Base-by-base conservation (phyloP, 2,888 invertebrate genomes). In the Troides helena region DNA sequence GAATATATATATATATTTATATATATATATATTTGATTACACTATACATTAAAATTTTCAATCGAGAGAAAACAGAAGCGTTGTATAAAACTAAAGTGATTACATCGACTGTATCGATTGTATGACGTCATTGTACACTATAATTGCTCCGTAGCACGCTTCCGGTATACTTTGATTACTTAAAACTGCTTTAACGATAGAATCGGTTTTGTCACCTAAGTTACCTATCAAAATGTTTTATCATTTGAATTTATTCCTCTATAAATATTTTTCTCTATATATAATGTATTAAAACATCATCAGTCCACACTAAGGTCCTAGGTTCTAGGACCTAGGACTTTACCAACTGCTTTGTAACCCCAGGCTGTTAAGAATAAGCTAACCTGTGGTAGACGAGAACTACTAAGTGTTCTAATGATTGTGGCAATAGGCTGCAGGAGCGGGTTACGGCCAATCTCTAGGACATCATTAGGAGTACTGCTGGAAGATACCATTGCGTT, bases 121-220 rank as follows among this genome's bases (percentile, higher is more conserved):
- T 14, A 25, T 58, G 57, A 58, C 57, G 57, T 58, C 57, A 10
- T 14, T 21, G 21, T 14, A n/a, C 21, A 21, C n/a, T 58, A 58
- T 58, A 58, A 68, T 68, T 53, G 39, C 53, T 1, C 10, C 14
- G 12, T 30, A 57, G 25, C 65, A 61, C 61, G 60, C 59, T 36
- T 21, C 23, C 56, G 39, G 39, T 53, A n/a, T 56, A 25, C 17
- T n/a, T 64, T 65, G 23, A 65, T 69, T 61, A 69, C 65, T 69
- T 65, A 65, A 46, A 61, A 65, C 57, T 61, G 43, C 12, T 18
- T 12, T 23, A 59, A 39, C 64, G 64, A 59, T 58, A 46, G 57
- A 2, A 18, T 59, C n/a, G 57, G 23, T 23, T 58, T 23, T 23
- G 23, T 58, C 25, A 23, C 57, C 57, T 23, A 8, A 53, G 12